phyloP scores from a whole-genome alignment of 2,888 invertebrate species.

The Cantharis flavilabris region DNA sequence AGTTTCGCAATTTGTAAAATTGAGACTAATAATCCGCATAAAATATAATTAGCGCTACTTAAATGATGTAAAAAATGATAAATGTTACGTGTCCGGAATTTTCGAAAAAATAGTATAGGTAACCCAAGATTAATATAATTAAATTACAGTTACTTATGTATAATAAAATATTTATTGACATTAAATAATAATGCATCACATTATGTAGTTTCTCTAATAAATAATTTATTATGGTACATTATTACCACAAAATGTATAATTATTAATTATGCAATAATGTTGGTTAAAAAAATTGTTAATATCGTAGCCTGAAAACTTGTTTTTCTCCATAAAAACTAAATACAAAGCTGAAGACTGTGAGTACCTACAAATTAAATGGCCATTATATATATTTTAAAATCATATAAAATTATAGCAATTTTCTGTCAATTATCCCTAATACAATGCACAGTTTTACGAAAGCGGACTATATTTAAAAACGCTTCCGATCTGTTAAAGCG shows the following conservation, averaged over 20 bases:
- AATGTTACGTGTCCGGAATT: background rate
- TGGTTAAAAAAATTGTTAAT: constrained; percentile 22
- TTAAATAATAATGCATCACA: background rate
- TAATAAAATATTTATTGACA: background rate
- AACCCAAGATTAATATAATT: background rate
- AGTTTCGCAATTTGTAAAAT: background rate
- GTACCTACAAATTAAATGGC: constrained; percentile 47
- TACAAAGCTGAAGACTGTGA: constrained; percentile 30
- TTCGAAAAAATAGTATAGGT: background rate
- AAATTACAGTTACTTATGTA: background rate
- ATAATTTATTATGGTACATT: background rate
- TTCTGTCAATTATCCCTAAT: constrained; percentile 43
- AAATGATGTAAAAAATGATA: background rate
- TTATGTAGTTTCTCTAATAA: background rate
- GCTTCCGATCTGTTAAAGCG: constrained; percentile 13
- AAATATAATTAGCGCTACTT: background rate
- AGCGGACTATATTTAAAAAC: constrained; percentile 25
- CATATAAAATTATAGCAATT: constrained; percentile 49
- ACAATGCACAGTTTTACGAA: constrained; percentile 23
- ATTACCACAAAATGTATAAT: constrained; percentile 1
- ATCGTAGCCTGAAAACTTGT: constrained; percentile 1
- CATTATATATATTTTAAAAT: constrained; percentile 49
- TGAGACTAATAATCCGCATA: background rate
- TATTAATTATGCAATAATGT: constrained; percentile 28
- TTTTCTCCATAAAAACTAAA: constrained; percentile 24